phyloP scores from a whole-genome alignment of 2,113 vertebrate species.

The Lophura nycthemera region DNA sequence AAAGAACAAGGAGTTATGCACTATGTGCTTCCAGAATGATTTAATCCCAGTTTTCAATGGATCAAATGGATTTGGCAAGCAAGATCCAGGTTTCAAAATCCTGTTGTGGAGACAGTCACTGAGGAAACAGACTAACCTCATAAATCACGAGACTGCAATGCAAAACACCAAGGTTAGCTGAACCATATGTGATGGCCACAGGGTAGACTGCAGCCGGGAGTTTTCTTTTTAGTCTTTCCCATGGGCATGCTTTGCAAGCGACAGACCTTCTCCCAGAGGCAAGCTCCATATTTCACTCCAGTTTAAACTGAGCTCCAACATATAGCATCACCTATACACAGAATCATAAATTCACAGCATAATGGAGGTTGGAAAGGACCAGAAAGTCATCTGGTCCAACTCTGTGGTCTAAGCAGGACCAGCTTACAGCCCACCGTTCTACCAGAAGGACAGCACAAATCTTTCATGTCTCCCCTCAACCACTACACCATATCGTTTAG shows the following conservation, averaged over 20 bases:
- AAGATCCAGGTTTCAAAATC: conserved; percentile 25
- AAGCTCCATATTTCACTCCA: background rate
- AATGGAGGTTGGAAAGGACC: background rate
- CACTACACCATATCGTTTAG: rapidly evolving
- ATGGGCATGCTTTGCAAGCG: background rate
- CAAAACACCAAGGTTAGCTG: background rate
- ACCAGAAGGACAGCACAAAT: background rate
- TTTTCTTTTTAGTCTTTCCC: background rate
- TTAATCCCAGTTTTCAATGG: conserved; percentile 18
- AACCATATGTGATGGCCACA: background rate
- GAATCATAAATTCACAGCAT: background rate
- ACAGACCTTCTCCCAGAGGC: background rate
- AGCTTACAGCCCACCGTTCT: background rate
- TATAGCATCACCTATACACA: background rate
- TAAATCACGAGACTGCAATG: background rate
- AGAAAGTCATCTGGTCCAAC: background rate
- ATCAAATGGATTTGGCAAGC: conserved; percentile 28
- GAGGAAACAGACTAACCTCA: conserved; percentile 3
- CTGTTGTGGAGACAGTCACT: conserved; percentile 19
- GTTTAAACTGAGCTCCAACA: background rate
- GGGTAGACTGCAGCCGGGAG: background rate
- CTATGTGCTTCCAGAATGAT: background rate
- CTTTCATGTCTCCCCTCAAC: background rate
- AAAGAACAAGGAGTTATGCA: background rate
- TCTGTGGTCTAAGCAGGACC: background rate